A percentile compares a stretch with the other conserved stretches of the same genome.
phyloP scores from a whole-genome alignment of 1,140 invertebrate species.

The Leptinotarsa defecta region DNA sequence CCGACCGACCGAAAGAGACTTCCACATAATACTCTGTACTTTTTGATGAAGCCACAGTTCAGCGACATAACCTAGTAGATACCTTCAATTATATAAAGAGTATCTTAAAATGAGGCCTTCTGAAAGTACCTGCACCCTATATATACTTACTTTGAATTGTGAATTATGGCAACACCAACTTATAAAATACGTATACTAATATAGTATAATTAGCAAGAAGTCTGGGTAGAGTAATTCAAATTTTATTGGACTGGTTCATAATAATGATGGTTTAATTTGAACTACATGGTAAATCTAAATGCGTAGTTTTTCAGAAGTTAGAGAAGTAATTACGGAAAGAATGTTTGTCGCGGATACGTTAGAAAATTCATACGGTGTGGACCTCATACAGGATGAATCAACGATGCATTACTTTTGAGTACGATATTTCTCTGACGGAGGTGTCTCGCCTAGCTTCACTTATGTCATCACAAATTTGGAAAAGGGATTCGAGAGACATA shows the following conservation, averaged over 20 bases:
- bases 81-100: too few relatives aligned
- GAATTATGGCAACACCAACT: neutral
- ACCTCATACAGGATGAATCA: neutral
- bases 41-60: too few relatives aligned
- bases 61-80: too few relatives aligned
- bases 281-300: neutral
- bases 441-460: slow-evolving; percentile 15
- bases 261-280: slow-evolving; percentile 6
- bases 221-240: neutral
- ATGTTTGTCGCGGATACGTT: too few relatives aligned
- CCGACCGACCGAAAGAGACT: too few relatives aligned
- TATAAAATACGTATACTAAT: neutral
- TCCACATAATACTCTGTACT: too few relatives aligned
- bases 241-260: neutral
- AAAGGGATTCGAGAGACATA: slow-evolving; percentile 15
- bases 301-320: neutral
- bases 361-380: too few relatives aligned
- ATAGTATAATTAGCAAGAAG: neutral
- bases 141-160: neutral
- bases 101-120: too few relatives aligned
- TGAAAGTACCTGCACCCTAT: neutral
- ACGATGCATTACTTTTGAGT: neutral
- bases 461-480: slow-evolving; percentile 17
- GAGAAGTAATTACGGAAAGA: neutral
- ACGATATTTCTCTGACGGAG: neutral